Conservation (phyloP, 1,140 invertebrate genomes). For the Meloidogyne floridensis region DNA sequence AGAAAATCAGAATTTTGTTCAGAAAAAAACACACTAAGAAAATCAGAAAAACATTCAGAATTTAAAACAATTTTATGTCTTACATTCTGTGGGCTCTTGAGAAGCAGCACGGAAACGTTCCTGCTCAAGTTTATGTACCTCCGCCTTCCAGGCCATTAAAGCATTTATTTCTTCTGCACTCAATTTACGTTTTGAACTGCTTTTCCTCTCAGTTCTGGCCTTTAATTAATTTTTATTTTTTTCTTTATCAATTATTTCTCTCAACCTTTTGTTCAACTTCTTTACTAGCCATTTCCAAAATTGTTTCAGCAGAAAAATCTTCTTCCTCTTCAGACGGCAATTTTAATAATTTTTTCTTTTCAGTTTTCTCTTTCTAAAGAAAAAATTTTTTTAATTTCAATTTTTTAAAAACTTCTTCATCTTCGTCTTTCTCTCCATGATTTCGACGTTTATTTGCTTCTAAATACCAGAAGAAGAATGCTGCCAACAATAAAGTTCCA, state of each 20-base stretch:
- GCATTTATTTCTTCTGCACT: constrained; percentile 10
- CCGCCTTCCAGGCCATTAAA: constrained; percentile 22
- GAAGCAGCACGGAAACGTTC: constrained; percentile 23
- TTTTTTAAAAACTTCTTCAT: background rate
- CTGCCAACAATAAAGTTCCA: constrained; percentile 29
- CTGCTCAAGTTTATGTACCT: constrained; percentile 11
- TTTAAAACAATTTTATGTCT: background rate
- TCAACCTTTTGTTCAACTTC: constrained; percentile 19
- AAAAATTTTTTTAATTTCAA: too few relatives aligned
- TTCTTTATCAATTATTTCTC: background rate
- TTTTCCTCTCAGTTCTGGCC: constrained; percentile 7
- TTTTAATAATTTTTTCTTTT: background rate
- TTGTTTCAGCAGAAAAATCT: constrained; percentile 19
- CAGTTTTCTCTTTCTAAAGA: background rate
- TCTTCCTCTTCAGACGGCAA: background rate
- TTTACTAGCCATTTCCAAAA: constrained; percentile 18
- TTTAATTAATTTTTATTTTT: background rate
- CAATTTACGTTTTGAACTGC: constrained; percentile 26
- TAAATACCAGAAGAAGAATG: constrained; percentile 38
- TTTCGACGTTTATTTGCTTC: constrained; percentile 33
- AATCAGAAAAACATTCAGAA: too few relatives aligned
- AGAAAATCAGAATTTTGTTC: background rate
- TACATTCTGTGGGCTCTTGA: background rate
- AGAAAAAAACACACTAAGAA: background rate
- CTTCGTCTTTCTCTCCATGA: background rate